Base-by-base conservation (phyloP, 2,888 invertebrate genomes). In the Stenurella melanura region DNA sequence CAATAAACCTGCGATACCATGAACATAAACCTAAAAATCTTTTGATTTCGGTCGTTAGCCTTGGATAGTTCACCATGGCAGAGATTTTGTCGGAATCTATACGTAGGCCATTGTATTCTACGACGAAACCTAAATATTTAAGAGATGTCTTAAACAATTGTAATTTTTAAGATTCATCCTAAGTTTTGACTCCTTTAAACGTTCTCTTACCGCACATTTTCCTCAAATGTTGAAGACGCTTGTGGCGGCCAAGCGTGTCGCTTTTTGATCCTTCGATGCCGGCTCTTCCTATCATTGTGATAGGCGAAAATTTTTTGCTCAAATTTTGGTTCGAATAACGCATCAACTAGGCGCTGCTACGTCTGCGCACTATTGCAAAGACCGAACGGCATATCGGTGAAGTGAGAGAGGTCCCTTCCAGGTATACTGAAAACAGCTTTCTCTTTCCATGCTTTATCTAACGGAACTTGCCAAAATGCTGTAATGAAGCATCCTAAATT, bases 231-330 rank as follows among this genome's bases (percentile, higher is more conserved):
- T 12, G 66, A 18, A 9, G 82, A 81, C 9, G 67, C 75, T n/a
- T n/a, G n/a, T n/a, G n/a, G n/a, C n/a, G n/a, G n/a, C n/a, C n/a
- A n/a, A n/a, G n/a, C n/a, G n/a, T n/a, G n/a, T n/a, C n/a, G n/a
- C n/a, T n/a, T n/a, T n/a, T n/a, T n/a, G n/a, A n/a, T n/a, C n/a
- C n/a, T n/a, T n/a, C n/a, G n/a, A n/a, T n/a, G n/a, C n/a, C n/a
- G n/a, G 7, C 85, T 73, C 11, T 86, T 81, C 1, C 85, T 81
- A 64, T 85, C 84, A 68, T 85, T 83, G n/a, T n/a, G n/a, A n/a
- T n/a, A 85, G 18, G 54, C 15, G 26, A 76, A 76, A 58, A 76
- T 50, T 18, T 76, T 19, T n/a, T 76, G 78, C 70, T 76, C 76
- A 58, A 76, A 54, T 64, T 73, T 58, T 6, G 78, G 73, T 19